Evolutionary conservation across 2,888 invertebrate genomes (phyloP), one percentile per base, ranked within the genome.

Genomic region (Andricus quercusramuli): DNA sequence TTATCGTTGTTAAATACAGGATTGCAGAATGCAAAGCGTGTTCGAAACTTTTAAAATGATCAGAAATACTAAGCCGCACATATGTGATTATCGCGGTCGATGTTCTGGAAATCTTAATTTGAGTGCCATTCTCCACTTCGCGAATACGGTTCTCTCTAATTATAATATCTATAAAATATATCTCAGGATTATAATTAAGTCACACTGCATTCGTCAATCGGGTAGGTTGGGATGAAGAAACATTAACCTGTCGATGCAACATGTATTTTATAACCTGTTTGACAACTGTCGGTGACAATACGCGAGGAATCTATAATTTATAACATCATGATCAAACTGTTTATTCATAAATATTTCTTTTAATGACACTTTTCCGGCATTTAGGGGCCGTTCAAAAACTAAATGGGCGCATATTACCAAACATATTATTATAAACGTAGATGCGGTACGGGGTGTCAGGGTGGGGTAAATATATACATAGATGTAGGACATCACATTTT

Each of bases 241-340:
- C 17, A 68, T 68, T 68, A 68, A 68, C 68, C 68, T 68, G 68
- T 68, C 68, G 47, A 68, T 68, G 17, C 22, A 68, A 47, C 41
- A 44, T 68, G 25, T 68, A 68, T 68, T 68, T 68, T 41, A 68
- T 47, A 68, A 68, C 68, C 68, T 47, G 68, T 68, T 68, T 47
- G 47, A 47, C 25, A 68, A 44, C 22, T 15, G 17, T 68, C 25
- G 22, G 68, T 68, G 47, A 68, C 68, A 68, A 47, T 68, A 68
- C 44, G 22, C 37, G 13, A n/a, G 22, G 22, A 67, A 67, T 44
- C 41, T 67, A 67, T 44, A 15, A 22, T 67, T 44, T 37, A 37
- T 37, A 6, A 37, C 8, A 8, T 37, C 37, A 37, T 37, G 37
- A 9, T 37, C 37, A 37, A 37, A 37, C 0, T 8, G 37, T 37